Base-by-base conservation (phyloP, 92 coral and sea anemone genomes). In the Porites evermanni region DNA sequence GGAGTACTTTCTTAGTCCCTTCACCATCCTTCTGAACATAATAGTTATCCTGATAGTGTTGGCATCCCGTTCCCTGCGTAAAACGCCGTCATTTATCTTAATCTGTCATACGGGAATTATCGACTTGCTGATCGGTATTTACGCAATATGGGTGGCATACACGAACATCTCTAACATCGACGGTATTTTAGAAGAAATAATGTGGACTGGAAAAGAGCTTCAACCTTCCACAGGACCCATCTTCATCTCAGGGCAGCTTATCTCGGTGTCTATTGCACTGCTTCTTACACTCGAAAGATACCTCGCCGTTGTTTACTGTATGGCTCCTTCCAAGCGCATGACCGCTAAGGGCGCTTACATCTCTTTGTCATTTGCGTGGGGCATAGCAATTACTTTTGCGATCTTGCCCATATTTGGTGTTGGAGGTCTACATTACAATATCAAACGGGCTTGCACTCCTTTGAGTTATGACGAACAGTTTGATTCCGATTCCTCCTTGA, bases 381-480 rank as follows among this genome's bases (percentile, higher is more conserved):
- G 60, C 8, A 16, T 76, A 4, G 94, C 90, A 4, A 52, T 85
- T 21, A 53, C 86, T 7, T 93, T 91, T 75, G 89, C 94, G 10
- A 72, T 91, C 12, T 73, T 93, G 70, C 96, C 96, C 67, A 73
- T 86, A 1, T 93, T 93, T 88, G 93, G 93, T 56, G 96, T 93
- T 64, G 96, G 92, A 6, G 96, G 96, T 12, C 59, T 93, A 72
- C 92, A 79, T 51, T 93, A 93, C 79, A 93, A 93, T 60, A 93
- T 93, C 58, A 86, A 93, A 67, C 92, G 96, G 58, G 96, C 96
- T 14, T 93, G 96, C 84, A 88, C 96, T 13, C 96, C 96, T 12
- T 61, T 91, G 75, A 93, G 96, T 47, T 72, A 91, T 74, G 94
- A 87, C 73, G 80, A 83, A 11, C 77, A 91, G 63, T 85, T 75